Percentiles rank a stretch among this genome's conserved stretches.
Conservation (phyloP, 2,888 invertebrate species). For the Nymphalis polychloros region DNA sequence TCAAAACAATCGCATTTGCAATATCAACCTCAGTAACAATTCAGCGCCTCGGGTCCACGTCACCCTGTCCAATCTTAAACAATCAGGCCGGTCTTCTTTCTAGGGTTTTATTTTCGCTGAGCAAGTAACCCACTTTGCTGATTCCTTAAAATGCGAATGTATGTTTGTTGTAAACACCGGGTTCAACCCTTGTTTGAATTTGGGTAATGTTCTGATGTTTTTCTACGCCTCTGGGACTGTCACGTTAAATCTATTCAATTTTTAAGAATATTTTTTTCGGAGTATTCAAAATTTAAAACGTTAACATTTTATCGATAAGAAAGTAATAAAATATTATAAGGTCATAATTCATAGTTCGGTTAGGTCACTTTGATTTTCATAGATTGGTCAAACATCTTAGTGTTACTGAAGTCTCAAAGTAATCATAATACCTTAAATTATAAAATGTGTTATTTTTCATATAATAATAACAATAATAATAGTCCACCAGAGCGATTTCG, state of each 20-base stretch:
- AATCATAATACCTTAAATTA: too few relatives aligned
- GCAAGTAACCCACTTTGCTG: conserved; percentile 18
- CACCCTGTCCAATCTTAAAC: conserved; percentile 40
- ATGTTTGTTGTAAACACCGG: background rate
- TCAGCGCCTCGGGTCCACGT: conserved; percentile 24
- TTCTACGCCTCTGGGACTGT: background rate
- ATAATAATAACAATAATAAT: too few relatives aligned
- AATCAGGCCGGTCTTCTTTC: conserved; percentile 33
- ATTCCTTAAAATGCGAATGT: conserved; percentile 11
- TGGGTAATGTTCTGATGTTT: background rate
- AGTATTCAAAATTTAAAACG: too few relatives aligned
- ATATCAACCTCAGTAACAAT: conserved; percentile 30
- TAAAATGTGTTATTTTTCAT: too few relatives aligned
- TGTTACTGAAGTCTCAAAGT: too few relatives aligned
- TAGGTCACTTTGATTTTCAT: too few relatives aligned
- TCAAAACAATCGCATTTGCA: conserved; percentile 10
- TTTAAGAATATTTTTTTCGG: too few relatives aligned
- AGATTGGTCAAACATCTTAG: too few relatives aligned
- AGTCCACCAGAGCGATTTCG: too few relatives aligned
- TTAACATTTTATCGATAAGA: too few relatives aligned
- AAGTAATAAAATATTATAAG: too few relatives aligned
- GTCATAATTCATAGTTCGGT: too few relatives aligned
- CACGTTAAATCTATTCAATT: background rate
- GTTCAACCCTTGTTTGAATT: conserved; percentile 3
- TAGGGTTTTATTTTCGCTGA: conserved; percentile 30